A percentile compares a stretch with the other conserved stretches of the same genome.
These are phyloP conservation scores for Nysson spinosus DNA, from an alignment of 2,888 invertebrate genomes.

Conservation along the genomic window DNA sequence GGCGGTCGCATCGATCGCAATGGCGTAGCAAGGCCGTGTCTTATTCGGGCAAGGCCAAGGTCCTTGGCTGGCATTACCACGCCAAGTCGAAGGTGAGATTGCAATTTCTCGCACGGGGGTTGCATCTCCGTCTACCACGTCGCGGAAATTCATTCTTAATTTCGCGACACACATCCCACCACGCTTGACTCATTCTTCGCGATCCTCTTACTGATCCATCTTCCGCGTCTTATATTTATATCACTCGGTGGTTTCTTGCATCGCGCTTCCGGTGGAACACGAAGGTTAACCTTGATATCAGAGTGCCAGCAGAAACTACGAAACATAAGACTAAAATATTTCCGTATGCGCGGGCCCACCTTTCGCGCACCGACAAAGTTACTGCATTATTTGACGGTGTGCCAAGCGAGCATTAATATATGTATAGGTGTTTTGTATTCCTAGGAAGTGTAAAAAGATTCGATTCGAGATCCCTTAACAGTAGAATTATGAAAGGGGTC, in stretches of 20 bases:
- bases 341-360: conserved; percentile 31
- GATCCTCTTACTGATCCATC: too few species aligned
- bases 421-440: too few species aligned
- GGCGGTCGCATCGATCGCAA: conserved; percentile 69
- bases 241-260: too few species aligned
- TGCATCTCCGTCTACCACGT: conserved; percentile 16
- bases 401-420: conserved; percentile 33
- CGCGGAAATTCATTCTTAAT: conserved; percentile 29
- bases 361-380: conserved; percentile 11
- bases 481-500: too few species aligned
- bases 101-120: conserved; percentile 49
- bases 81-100: conserved; percentile 58
- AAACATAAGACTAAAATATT: conserved; percentile 58
- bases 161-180: too few species aligned
- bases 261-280: conserved; percentile 36
- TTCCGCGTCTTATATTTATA: too few species aligned
- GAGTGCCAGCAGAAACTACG: conserved; percentile 55
- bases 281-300: conserved; percentile 40
- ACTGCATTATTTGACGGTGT: conserved; percentile 51
- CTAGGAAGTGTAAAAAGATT: too few species aligned
- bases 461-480: too few species aligned
- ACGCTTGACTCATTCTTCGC: too few species aligned
- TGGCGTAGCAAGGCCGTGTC: conserved; percentile 68
- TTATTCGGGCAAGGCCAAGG: conserved; percentile 74
- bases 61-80: conserved; percentile 68